Evolutionary conservation across 2,797 vertebrate species (phyloP).

Genomic region (Galago senegalensis): DNA sequence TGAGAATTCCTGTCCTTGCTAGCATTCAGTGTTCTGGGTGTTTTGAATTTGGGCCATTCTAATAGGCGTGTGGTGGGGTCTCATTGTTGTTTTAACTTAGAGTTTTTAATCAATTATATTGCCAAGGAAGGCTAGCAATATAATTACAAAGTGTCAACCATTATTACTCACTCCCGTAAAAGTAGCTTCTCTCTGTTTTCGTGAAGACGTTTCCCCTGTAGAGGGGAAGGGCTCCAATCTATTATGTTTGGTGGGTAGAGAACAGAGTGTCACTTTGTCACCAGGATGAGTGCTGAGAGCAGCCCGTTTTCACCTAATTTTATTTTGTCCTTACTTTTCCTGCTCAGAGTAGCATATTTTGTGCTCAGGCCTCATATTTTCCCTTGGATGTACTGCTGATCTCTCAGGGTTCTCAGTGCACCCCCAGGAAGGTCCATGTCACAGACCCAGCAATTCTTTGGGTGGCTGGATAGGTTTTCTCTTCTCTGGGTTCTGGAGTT

Average conservation of each 20-base stretch:
- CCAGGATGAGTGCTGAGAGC: too few relatives aligned
- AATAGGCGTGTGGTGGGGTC: background rate
- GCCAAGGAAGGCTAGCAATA: background rate
- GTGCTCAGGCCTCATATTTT: background rate
- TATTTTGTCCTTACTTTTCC: background rate
- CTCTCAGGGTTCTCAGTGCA: background rate
- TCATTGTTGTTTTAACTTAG: background rate
- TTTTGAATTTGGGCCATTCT: background rate
- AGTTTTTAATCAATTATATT: background rate
- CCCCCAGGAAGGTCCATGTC: background rate
- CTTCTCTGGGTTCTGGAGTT: background rate
- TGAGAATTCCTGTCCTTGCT: background rate
- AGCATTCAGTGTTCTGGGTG: background rate
- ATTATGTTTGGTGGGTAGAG: background rate
- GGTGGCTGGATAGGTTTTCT: background rate
- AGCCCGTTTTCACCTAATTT: background rate
- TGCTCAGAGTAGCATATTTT: background rate
- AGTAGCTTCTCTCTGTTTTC: constrained; percentile 4
- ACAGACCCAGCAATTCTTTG: background rate
- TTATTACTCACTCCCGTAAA: background rate
- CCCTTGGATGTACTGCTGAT: background rate
- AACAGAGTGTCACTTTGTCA: too few relatives aligned
- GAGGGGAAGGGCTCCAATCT: background rate
- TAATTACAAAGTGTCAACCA: background rate
- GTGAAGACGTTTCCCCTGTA: background rate